Base-by-base conservation (phyloP, 2,113 vertebrate species). In the Syngnathoides biaculeatus region DNA sequence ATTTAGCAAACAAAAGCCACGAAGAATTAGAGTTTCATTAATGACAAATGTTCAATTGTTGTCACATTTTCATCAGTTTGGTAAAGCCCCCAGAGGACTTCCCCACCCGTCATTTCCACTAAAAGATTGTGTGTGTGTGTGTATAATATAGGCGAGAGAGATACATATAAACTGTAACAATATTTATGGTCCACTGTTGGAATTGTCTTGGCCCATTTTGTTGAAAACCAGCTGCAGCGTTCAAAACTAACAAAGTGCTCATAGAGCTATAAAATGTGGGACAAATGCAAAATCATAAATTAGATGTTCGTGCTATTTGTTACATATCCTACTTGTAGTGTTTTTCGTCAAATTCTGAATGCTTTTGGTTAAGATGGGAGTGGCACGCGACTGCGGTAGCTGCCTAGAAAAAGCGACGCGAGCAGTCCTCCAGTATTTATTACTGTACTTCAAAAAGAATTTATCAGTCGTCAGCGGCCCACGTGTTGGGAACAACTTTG, bases 231-330 rank as follows among this genome's bases (percentile, higher is more conserved):
- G 30, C 68, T 75, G 59, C 68, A 79, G 79, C 81, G 74, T 85
- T 84, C 22, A 86, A 76, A 40, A 67, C 64, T 67, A 71, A 72
- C 82, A 88, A 88, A 90, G 86, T 88, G 88, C 77, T 80, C 66
- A 78, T 80, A 71, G 30, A 76, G 69, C 74, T 50, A 77, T 19
- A 83, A 79, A 75, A 69, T 20, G 13, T 60, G 53, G 79, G 55
- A 42, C 72, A 81, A 45, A 24, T 43, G 7, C 40, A 47, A 70
- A 68, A 53, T 26, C 20, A 78, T 80, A 75, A 79, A 68, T 79
- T 70, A 68, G 13, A 67, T 79, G 79, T 68, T 65, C 24, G 45
- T 73, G 75, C 72, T 71, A 81, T 77, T n/a, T n/a, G n/a, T n/a
- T n/a, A n/a, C n/a, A n/a, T n/a, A n/a, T n/a, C 30, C 6, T 35